Conservation (phyloP, 2,888 invertebrate genomes). For the Scaptomyza parva region DNA sequence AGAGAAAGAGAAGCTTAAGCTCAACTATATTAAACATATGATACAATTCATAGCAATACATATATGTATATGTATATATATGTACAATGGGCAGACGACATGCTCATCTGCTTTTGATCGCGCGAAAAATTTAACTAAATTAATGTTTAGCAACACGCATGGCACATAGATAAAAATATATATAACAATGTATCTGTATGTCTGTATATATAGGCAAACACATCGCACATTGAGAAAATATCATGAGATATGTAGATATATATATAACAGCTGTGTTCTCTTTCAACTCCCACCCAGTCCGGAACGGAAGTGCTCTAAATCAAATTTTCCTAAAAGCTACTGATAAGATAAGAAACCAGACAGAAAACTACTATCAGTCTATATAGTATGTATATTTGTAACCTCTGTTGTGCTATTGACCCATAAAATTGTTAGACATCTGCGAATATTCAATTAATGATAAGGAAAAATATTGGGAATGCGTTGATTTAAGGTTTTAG, state of each 20-base stretch:
- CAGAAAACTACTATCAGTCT: slow-evolving; percentile 13
- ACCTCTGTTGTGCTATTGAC: background rate
- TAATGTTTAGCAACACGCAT: slow-evolving; percentile 75
- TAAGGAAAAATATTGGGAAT: no score
- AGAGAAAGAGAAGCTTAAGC: background rate
- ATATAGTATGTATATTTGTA: background rate
- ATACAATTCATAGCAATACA: slow-evolving; percentile 59
- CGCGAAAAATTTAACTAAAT: slow-evolving; percentile 80
- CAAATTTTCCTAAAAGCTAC: slow-evolving; percentile 59
- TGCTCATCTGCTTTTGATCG: slow-evolving; percentile 79
- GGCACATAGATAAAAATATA: slow-evolving; percentile 46
- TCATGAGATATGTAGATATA: slow-evolving; percentile 27
- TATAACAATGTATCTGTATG: slow-evolving; percentile 3
- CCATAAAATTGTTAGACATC: background rate
- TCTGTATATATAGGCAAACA: background rate
- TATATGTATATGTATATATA: slow-evolving; percentile 47
- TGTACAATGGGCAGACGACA: slow-evolving; percentile 68
- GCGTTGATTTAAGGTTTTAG: no score
- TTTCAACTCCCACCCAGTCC: background rate
- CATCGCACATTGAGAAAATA: slow-evolving; percentile 39
- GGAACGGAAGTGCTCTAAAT: slow-evolving; percentile 69
- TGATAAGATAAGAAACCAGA: slow-evolving; percentile 61
- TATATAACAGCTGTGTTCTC: background rate
- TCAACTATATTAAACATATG: slow-evolving; percentile 26
- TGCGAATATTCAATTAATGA: background rate